phyloP scores from a whole-genome alignment of 2,888 invertebrate genomes.

The Ornithoptera priamus region DNA sequence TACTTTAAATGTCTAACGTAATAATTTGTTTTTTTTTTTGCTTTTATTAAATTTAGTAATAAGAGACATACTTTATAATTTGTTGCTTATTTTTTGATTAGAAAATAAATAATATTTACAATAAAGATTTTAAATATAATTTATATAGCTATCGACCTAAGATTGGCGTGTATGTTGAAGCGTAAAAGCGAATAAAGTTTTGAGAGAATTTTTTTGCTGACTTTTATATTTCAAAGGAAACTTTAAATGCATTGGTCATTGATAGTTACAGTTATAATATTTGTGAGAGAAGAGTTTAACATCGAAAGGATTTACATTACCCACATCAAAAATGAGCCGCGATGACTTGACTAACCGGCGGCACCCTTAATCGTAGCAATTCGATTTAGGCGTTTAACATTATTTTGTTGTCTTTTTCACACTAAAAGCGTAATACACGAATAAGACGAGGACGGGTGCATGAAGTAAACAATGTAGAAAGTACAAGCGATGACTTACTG shows the following conservation, averaged over 20 bases:
- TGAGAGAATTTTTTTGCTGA: no score
- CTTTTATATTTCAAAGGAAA: no score
- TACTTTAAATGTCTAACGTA: no score
- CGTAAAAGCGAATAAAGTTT: no score
- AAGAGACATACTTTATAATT: no score
- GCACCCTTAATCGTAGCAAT: conserved; percentile 30
- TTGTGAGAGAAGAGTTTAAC: conserved; percentile 36
- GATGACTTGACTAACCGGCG: conserved; percentile 66
- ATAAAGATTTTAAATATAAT: no score
- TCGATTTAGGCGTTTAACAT: conserved; percentile 29
- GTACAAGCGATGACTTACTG: conserved; percentile 36
- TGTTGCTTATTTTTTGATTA: no score
- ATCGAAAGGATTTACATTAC: conserved; percentile 40
- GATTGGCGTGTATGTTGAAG: no score
- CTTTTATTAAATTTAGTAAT: no score
- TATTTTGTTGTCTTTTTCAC: conserved; percentile 31
- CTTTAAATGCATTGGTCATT: background rate
- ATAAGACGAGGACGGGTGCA: conserved; percentile 30
- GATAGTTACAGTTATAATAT: background rate
- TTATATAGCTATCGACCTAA: no score
- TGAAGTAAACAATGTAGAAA: conserved; percentile 31
- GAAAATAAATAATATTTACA: no score
- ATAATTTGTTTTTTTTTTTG: no score
- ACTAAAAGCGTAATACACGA: conserved; percentile 13
- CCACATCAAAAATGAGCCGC: conserved; percentile 64